Percentiles rank a stretch among this genome's conserved stretches.
phyloP scores from a whole-genome alignment of 2,113 vertebrate genomes.

The Mirounga angustirostris region DNA sequence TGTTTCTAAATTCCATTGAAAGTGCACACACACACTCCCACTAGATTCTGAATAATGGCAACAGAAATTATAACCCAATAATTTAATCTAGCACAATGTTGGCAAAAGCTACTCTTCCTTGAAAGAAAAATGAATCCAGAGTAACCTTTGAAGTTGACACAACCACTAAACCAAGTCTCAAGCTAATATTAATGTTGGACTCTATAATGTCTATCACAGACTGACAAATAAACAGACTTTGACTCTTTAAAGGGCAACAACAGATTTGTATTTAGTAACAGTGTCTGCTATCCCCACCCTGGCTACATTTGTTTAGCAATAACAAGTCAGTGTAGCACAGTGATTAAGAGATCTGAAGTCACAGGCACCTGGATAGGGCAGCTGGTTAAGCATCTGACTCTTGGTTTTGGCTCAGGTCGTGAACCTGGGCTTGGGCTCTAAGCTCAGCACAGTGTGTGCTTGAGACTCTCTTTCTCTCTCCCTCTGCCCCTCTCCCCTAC shows the following conservation, averaged over 20 bases:
- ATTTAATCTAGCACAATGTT: background rate
- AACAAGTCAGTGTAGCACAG: background rate
- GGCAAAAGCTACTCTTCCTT: background rate
- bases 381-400: too few species aligned
- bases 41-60: background rate
- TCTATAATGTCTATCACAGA: background rate
- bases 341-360: background rate
- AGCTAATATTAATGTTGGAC: background rate
- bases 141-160: background rate
- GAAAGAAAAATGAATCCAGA: background rate
- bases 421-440: too few species aligned
- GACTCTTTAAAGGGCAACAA: background rate
- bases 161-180: background rate
- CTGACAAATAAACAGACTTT: background rate
- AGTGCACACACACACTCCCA: background rate
- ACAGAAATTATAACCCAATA: background rate
- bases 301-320: background rate
- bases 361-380: too few species aligned
- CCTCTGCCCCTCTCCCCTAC: too few species aligned
- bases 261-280: background rate
- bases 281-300: background rate
- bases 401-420: too few species aligned
- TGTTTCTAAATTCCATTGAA: background rate
- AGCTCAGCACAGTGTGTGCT: too few species aligned
- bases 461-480: too few species aligned